Conservation (phyloP, 2,888 invertebrate species). For the Leuctra nigra region DNA sequence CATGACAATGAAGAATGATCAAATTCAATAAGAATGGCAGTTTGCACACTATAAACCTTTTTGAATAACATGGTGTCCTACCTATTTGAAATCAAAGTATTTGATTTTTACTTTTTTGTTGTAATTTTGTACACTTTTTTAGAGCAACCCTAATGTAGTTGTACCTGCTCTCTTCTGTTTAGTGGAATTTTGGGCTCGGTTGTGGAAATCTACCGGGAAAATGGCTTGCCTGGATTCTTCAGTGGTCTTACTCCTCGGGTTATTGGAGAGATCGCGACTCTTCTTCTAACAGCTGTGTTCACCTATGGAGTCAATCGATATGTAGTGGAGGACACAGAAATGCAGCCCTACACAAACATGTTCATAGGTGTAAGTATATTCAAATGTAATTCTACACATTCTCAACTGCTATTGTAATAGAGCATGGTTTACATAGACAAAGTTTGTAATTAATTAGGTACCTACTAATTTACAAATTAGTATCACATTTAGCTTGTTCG, state of each 20-base stretch:
- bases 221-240: conserved; percentile 82
- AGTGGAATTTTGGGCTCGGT: conserved; percentile 71
- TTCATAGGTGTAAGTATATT: conserved; percentile 54
- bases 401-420: too few relatives aligned
- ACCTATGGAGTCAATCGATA: conserved; percentile 76
- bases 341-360: conserved; percentile 48
- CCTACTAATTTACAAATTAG: too few relatives aligned
- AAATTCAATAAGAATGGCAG: too few relatives aligned
- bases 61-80: neutral
- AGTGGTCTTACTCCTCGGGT: conserved; percentile 83
- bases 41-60: too few relatives aligned
- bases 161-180: too few relatives aligned
- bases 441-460: too few relatives aligned
- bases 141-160: neutral
- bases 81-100: neutral
- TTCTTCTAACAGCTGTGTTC: conserved; percentile 68
- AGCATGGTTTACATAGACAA: too few relatives aligned
- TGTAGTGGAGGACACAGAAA: conserved; percentile 62
- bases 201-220: conserved; percentile 72
- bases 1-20: too few relatives aligned
- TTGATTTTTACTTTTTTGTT: conserved; percentile 19
- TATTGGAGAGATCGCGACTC: conserved; percentile 72
- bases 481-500: too few relatives aligned
- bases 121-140: neutral
- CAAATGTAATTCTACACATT: too few relatives aligned